phyloP scores from a whole-genome alignment of 2,113 vertebrate genomes.

The Rutilus rutilus region DNA sequence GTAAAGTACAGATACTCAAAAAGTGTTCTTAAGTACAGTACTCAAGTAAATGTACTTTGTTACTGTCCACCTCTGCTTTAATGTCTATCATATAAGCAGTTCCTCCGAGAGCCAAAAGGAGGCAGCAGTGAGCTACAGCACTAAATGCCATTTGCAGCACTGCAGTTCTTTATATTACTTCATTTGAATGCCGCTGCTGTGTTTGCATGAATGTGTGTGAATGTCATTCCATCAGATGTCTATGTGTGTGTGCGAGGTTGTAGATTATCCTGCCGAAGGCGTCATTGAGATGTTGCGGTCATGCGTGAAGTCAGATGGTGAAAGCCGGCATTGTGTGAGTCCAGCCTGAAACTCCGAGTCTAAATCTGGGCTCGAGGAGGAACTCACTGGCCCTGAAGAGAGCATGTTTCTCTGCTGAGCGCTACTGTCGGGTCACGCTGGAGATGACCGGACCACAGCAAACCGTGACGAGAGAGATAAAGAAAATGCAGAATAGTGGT shows the following conservation, averaged over 20 bases:
- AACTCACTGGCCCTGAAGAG: neutral
- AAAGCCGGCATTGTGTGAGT: conserved; percentile 35
- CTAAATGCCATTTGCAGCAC: neutral
- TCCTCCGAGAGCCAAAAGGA: neutral
- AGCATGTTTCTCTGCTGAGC: neutral
- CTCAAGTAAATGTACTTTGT: too few species aligned
- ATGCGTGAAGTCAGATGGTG: conserved; percentile 42
- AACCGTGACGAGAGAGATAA: neutral
- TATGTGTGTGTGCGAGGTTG: conserved; percentile 24
- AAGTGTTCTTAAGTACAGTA: too few species aligned
- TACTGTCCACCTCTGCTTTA: too few species aligned
- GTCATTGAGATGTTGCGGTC: conserved; percentile 35
- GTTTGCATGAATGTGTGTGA: conserved; percentile 29
- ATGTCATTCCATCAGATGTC: neutral
- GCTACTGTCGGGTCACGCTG: neutral
- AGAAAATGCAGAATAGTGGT: neutral
- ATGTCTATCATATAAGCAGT: neutral
- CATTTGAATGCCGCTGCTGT: neutral
- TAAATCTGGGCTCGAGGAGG: conserved; percentile 28
- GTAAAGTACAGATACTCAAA: too few species aligned
- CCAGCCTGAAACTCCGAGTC: conserved; percentile 26
- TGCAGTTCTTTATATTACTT: neutral
- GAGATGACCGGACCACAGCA: conserved; percentile 12
- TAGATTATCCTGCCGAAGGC: conserved; percentile 35
- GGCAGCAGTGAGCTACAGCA: conserved; percentile 11